A percentile compares a stretch with the other conserved stretches of the same genome.
Evolutionary conservation across 2,113 vertebrate species (phyloP).

Genomic region (Coturnix japonica): DNA sequence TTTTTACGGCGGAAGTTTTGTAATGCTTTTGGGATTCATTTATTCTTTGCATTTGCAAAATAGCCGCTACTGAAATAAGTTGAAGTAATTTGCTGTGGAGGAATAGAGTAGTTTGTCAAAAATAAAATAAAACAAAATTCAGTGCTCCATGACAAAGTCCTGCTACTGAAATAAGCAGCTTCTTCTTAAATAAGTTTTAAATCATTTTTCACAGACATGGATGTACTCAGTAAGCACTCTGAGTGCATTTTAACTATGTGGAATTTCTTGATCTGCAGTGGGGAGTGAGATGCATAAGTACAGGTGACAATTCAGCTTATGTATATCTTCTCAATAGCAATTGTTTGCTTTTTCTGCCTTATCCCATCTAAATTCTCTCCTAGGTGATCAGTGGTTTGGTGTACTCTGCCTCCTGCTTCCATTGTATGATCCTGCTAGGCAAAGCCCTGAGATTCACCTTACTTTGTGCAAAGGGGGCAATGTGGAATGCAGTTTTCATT

Average conservation of each 20-base stretch:
- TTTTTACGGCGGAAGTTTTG: constrained; percentile 64
- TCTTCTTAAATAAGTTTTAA: background rate
- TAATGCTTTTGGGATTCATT: constrained; percentile 64
- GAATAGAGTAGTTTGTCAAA: constrained; percentile 8
- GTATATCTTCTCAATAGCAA: background rate
- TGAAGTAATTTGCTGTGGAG: constrained; percentile 38
- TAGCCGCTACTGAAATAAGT: constrained; percentile 42
- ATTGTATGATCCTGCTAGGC: background rate
- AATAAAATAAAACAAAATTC: background rate
- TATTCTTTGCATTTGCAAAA: constrained; percentile 60
- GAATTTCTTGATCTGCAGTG: background rate
- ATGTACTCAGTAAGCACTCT: background rate
- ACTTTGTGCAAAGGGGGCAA: background rate
- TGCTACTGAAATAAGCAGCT: background rate
- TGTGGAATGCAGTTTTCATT: background rate
- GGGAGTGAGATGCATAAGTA: background rate
- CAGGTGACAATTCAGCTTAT: background rate
- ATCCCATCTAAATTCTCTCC: background rate
- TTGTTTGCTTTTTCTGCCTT: background rate
- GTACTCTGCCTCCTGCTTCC: background rate
- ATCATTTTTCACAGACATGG: background rate
- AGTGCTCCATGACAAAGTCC: background rate
- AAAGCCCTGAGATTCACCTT: background rate
- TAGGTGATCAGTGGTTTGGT: background rate
- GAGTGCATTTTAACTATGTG: background rate